Conservation (phyloP, 2,797 vertebrate genomes). For the Manis javanica region DNA sequence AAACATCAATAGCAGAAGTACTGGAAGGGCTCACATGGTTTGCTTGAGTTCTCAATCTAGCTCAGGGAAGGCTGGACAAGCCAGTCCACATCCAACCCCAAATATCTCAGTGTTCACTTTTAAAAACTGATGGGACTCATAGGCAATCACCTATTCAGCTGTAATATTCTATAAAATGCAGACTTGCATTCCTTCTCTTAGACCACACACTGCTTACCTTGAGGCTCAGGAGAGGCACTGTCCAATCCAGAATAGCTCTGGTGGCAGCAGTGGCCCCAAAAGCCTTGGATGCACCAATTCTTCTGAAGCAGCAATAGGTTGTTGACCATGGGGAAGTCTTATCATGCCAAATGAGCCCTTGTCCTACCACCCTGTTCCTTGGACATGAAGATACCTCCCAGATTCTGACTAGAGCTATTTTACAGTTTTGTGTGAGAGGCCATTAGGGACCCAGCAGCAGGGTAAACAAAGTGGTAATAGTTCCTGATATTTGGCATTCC, state of each 20-base stretch:
- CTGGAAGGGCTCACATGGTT: background rate
- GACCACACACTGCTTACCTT: background rate
- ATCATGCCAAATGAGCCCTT: background rate
- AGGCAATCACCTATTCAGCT: background rate
- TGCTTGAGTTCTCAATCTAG: background rate
- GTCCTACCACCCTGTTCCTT: background rate
- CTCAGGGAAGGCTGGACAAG: background rate
- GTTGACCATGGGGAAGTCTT: background rate
- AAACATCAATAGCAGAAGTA: background rate
- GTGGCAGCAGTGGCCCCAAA: background rate
- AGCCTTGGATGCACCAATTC: background rate
- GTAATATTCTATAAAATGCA: background rate
- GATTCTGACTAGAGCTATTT: background rate
- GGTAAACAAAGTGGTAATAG: background rate
- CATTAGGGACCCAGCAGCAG: background rate
- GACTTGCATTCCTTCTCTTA: background rate
- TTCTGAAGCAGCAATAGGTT: background rate
- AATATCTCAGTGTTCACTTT: background rate
- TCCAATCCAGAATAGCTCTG: background rate
- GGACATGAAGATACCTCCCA: background rate
- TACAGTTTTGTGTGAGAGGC: background rate
- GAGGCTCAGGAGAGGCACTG: background rate
- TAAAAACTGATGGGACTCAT: background rate
- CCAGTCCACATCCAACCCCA: background rate
- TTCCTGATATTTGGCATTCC: background rate